A percentile compares a stretch with the other conserved stretches of the same genome.
Evolutionary conservation across 2,113 vertebrate genomes (phyloP).

Genomic region (Penelope pileata): DNA sequence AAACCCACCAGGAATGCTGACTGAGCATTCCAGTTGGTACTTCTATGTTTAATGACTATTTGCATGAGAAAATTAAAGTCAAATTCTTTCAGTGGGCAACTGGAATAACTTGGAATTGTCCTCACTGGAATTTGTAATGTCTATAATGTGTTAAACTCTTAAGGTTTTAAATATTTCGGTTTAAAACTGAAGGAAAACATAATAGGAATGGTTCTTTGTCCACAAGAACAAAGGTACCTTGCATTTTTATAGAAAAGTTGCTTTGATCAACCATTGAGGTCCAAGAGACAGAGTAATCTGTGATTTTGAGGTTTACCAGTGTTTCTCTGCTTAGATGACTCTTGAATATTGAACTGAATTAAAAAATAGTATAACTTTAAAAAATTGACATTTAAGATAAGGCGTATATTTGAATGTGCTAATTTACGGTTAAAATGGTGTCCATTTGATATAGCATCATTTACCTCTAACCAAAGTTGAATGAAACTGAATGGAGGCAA

Average conservation of each 20-base stretch:
- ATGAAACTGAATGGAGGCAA: not conserved
- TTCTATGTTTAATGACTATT: constrained; percentile 2
- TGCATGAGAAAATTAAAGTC: not conserved
- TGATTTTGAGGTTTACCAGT: not conserved
- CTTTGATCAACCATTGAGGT: not conserved
- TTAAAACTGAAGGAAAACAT: not conserved
- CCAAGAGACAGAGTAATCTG: not conserved
- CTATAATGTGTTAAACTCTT: not conserved
- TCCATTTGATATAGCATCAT: accelerated
- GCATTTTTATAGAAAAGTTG: not conserved
- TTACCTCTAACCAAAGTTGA: not conserved
- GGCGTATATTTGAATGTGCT: not conserved
- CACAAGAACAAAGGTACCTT: not conserved
- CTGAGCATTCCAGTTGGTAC: not conserved
- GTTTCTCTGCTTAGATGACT: not conserved
- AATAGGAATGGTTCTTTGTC: not conserved
- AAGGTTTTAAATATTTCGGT: not conserved
- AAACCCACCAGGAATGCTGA: constrained; percentile 46
- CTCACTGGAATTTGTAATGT: not conserved
- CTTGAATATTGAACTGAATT: not conserved
- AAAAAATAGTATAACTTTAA: not conserved
- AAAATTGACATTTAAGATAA: not conserved
- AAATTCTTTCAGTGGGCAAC: not conserved
- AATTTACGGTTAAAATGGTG: not conserved
- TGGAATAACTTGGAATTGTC: not conserved